Conservation (phyloP, 2,888 invertebrate species). For the Phortica magna region DNA sequence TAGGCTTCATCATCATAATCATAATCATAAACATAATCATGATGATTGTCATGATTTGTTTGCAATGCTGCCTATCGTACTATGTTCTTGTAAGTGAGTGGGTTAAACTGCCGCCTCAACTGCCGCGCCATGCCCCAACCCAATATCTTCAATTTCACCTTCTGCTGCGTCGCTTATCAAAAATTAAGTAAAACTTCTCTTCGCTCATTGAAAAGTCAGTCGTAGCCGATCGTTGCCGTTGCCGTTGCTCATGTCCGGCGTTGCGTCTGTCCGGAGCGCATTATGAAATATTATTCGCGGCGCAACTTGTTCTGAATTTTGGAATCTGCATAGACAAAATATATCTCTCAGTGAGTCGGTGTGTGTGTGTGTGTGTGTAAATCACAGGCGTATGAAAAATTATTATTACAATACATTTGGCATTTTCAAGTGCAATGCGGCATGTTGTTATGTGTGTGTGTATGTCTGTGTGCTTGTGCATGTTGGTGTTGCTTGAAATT, state of each 20-base stretch:
- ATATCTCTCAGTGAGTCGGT: not conserved
- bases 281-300: slow-evolving; percentile 70
- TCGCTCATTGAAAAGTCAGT: not conserved
- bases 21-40: not conserved
- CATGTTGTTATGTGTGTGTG: not conserved
- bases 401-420: slow-evolving; percentile 73
- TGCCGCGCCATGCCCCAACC: not conserved
- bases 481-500: slow-evolving; percentile 53
- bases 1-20: not conserved
- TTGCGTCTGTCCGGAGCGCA: slow-evolving; percentile 19
- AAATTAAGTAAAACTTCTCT: not conserved
- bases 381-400: slow-evolving; percentile 57
- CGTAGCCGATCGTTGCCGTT: not conserved
- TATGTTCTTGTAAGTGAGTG: slow-evolving; percentile 18
- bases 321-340: slow-evolving; percentile 62
- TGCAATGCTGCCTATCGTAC: not conserved
- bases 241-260: not conserved
- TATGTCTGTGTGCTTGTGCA: slow-evolving; percentile 14
- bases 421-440: slow-evolving; percentile 36
- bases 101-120: not conserved
- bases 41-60: slow-evolving; percentile 1
- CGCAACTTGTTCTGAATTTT: slow-evolving; percentile 65
- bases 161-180: not conserved
- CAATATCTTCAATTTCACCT: not conserved
- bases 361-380: not conserved